Percentiles rank a stretch among this genome's conserved stretches.
Evolutionary conservation across 2,113 vertebrate species (phyloP).

Genomic region (Mastomys natalensis): DNA sequence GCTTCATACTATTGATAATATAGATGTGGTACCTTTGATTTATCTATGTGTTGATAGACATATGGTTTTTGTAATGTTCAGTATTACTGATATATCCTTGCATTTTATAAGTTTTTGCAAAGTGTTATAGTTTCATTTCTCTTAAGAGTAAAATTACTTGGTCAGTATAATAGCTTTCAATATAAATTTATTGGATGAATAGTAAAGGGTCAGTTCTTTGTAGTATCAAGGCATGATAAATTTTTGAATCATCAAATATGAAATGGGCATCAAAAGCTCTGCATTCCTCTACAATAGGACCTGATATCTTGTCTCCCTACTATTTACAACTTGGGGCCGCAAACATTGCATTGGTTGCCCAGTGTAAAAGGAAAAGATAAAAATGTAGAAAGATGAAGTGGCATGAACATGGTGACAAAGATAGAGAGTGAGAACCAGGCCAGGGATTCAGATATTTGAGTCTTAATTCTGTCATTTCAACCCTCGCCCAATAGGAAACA

Average conservation of each 20-base stretch:
- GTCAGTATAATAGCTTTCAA: neutral
- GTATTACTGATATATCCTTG: neutral
- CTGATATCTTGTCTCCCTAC: neutral
- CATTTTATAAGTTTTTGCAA: neutral
- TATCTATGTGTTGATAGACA: neutral
- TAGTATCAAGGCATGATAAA: neutral
- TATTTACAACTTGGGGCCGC: neutral
- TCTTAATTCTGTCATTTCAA: constrained; percentile 40
- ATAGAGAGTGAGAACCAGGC: neutral
- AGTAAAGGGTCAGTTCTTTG: neutral
- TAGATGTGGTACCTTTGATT: neutral
- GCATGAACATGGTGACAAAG: neutral
- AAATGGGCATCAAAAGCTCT: neutral
- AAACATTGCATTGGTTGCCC: neutral
- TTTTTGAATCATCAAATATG: neutral
- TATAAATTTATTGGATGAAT: neutral
- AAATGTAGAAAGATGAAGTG: neutral
- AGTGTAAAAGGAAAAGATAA: neutral
- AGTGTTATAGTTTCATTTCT: constrained; percentile 8
- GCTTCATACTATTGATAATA: neutral
- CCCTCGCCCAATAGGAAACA: constrained; percentile 14
- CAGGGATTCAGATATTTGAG: neutral
- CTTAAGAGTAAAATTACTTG: neutral
- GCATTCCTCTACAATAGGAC: neutral
- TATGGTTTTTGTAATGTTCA: neutral